These are phyloP conservation scores for Drosophila oshimai DNA, from an alignment of 1,140 invertebrate species.

Conservation along the genomic window DNA sequence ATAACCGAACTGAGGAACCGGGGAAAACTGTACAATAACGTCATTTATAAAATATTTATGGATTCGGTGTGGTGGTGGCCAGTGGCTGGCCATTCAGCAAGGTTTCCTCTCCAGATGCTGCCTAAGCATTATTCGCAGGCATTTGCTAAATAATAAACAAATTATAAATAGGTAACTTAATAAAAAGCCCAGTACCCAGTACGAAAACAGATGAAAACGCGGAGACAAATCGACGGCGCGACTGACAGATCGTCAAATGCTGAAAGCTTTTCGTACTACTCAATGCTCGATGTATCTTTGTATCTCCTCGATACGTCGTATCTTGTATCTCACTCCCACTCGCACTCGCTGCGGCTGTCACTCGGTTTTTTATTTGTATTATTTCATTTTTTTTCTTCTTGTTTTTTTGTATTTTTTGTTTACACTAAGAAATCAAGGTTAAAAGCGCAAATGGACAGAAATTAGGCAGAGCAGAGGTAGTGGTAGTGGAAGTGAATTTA, in stretches of 20 bases:
- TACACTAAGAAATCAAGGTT: conserved; percentile 77
- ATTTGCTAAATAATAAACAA: conserved; percentile 79
- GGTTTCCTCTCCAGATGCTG: conserved; percentile 48
- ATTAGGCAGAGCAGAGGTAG: conserved; percentile 53
- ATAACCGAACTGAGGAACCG: too few relatives aligned
- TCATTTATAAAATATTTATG: conserved; percentile 64
- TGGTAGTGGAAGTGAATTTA: conserved; percentile 75
- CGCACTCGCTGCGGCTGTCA: conserved; percentile 3
- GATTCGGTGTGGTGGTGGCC: conserved; percentile 7
- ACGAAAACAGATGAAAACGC: conserved; percentile 19
- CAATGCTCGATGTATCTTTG: conserved; percentile 55
- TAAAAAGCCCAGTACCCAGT: conserved; percentile 57
- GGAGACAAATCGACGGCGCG: conserved; percentile 50
- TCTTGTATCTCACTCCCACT: conserved; percentile 40
- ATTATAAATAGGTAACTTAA: conserved; percentile 81
- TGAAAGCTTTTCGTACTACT: conserved; percentile 67
- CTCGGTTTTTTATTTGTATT: conserved; percentile 12
- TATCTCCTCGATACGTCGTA: conserved; percentile 39
- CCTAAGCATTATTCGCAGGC: conserved; percentile 67
- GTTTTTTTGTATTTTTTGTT: conserved; percentile 57
- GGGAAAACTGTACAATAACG: conserved; percentile 63
- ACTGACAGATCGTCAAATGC: conserved; percentile 60
- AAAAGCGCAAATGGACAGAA: conserved; percentile 66
- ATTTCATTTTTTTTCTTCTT: conserved; percentile 11
- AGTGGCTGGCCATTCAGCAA: conserved; percentile 13